Evolutionary conservation across 2,797 vertebrate genomes (phyloP).

Genomic region (Fratercula arctica): DNA sequence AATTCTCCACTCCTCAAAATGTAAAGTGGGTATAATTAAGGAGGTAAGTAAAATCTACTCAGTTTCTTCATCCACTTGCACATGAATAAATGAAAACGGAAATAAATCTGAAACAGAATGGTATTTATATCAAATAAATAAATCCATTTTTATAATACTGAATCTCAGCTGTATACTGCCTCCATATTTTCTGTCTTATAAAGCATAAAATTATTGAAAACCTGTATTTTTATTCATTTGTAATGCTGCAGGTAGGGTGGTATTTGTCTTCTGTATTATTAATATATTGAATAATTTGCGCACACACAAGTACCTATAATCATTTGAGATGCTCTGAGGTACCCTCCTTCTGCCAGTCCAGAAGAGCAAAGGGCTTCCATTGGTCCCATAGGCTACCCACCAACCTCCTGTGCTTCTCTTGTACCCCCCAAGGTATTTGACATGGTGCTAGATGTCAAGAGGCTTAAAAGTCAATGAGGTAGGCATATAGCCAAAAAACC

Average conservation of each 20-base stretch:
- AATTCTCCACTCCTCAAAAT: not conserved
- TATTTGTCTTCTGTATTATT: not conserved
- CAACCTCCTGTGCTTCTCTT: not conserved
- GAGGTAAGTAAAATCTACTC: not conserved
- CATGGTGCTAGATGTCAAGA: not conserved
- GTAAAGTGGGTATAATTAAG: not conserved
- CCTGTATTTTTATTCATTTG: not conserved
- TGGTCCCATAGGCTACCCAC: accelerated
- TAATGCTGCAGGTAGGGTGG: not conserved
- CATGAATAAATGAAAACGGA: not conserved
- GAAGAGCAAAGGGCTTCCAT: not conserved
- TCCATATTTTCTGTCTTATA: not conserved
- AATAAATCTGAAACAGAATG: not conserved
- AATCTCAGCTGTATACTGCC: not conserved
- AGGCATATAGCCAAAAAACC: not conserved
- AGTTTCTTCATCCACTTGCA: not conserved
- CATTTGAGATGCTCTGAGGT: not conserved
- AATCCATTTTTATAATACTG: not conserved
- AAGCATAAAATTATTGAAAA: not conserved
- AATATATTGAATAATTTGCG: not conserved
- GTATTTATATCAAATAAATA: not conserved
- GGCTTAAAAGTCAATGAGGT: not conserved
- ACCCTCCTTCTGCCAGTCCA: not conserved
- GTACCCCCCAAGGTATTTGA: not conserved
- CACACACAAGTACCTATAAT: not conserved